Evolutionary conservation across 2,888 invertebrate species (phyloP).

Genomic region (Yponomeuta sedellus): DNA sequence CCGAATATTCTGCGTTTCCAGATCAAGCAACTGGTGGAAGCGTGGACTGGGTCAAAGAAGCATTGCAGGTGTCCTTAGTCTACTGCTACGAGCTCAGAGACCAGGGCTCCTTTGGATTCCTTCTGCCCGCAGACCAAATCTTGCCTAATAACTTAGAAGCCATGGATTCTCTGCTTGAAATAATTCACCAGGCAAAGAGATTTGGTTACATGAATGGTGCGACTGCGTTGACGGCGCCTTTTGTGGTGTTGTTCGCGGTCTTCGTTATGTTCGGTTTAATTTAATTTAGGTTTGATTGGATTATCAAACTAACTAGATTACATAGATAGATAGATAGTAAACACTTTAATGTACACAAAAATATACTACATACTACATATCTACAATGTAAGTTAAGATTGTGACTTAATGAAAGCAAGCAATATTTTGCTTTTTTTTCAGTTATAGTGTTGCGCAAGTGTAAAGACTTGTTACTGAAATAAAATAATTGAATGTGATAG

Average conservation of each 20-base stretch:
- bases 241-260: constrained; percentile 18
- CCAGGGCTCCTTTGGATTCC: constrained; percentile 79
- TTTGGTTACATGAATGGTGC: constrained; percentile 46
- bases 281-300: neutral
- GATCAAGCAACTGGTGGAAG: constrained; percentile 81
- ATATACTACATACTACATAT: too few relatives aligned
- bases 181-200: constrained; percentile 52
- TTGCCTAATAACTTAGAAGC: constrained; percentile 78
- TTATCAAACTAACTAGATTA: neutral
- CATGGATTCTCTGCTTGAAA: constrained; percentile 59
- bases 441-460: too few relatives aligned
- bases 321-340: too few relatives aligned
- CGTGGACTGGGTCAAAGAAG: constrained; percentile 86
- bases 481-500: too few relatives aligned
- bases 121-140: constrained; percentile 82
- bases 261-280: neutral
- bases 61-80: constrained; percentile 76
- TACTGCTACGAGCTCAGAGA: constrained; percentile 85
- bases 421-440: too few relatives aligned
- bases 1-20: constrained; percentile 38
- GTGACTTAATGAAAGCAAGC: too few relatives aligned
- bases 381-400: too few relatives aligned
- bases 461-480: too few relatives aligned
- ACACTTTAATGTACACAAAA: too few relatives aligned
- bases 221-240: constrained; percentile 20